Evolutionary conservation across 1,140 invertebrate species (phyloP).

Genomic region (Pachyrhynchus sulphureomaculatus): DNA sequence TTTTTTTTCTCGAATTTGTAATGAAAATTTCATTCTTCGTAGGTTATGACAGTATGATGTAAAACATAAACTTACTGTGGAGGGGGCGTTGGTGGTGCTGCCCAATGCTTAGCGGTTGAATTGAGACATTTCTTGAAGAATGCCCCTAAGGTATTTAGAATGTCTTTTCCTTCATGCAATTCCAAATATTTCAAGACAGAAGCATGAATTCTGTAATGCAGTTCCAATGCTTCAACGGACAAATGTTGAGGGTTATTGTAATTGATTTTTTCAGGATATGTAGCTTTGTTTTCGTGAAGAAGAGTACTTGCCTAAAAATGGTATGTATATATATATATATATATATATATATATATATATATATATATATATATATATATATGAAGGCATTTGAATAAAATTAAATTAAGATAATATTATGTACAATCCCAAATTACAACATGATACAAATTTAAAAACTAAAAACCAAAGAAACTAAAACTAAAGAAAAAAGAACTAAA

Average conservation of each 20-base stretch:
- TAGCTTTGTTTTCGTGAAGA: slow-evolving; percentile 77
- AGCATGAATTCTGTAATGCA: slow-evolving; percentile 80
- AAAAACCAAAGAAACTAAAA: no score
- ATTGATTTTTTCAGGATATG: slow-evolving; percentile 82
- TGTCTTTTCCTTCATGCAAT: slow-evolving; percentile 58
- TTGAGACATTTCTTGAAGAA: slow-evolving; percentile 48
- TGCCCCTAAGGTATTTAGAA: slow-evolving; percentile 40
- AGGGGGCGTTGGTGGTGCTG: not conserved
- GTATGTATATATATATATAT: no score
- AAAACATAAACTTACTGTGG: slow-evolving; percentile 8
- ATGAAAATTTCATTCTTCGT: no score
- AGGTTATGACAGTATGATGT: no score
- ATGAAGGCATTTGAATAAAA: no score
- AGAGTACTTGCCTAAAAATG: slow-evolving; percentile 65
- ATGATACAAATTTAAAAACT: no score
- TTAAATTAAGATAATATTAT: no score
- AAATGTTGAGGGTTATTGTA: slow-evolving; percentile 81
- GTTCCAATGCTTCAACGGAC: slow-evolving; percentile 87
- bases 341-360: no score
- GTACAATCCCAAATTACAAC: no score
- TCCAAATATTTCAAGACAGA: slow-evolving; percentile 84
- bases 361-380: no score
- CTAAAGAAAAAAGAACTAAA: no score
- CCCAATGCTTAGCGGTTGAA: slow-evolving; percentile 2
- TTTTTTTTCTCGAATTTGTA: no score